phyloP scores from a whole-genome alignment of 2,113 vertebrate species.

The Cephalopterus ornatus region DNA sequence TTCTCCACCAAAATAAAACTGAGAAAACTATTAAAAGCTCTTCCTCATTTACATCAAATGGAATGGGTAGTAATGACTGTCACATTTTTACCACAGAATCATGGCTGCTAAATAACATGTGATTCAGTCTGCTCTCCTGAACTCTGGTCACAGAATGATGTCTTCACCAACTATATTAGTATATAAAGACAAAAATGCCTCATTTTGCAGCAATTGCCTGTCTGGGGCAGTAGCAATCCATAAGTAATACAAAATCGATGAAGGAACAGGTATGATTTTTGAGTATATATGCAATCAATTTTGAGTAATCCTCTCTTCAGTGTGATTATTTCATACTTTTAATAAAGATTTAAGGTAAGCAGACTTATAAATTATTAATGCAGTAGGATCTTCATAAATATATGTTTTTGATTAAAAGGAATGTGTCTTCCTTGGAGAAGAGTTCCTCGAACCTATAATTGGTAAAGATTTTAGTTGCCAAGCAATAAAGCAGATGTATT shows the following conservation, averaged over 20 bases:
- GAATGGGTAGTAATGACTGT: neutral
- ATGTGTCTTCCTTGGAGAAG: neutral
- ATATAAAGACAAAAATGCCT: neutral
- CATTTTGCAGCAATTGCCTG: neutral
- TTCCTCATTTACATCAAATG: neutral
- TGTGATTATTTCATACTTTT: neutral
- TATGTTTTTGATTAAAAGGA: neutral
- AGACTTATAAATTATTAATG: neutral
- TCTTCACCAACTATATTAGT: neutral
- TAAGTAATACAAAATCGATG: neutral
- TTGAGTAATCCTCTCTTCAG: neutral
- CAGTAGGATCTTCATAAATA: neutral
- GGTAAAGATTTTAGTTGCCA: neutral
- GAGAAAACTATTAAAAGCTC: neutral
- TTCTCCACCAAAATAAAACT: neutral
- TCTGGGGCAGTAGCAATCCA: neutral
- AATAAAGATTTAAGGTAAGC: neutral
- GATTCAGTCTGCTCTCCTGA: neutral
- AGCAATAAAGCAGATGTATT: neutral
- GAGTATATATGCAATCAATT: neutral
- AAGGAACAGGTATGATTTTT: neutral
- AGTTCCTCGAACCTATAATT: neutral
- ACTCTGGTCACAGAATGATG: neutral
- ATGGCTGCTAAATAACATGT: neutral
- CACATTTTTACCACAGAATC: neutral